Base-by-base conservation (phyloP, 2,888 invertebrate species). In the Lagria hirta region DNA sequence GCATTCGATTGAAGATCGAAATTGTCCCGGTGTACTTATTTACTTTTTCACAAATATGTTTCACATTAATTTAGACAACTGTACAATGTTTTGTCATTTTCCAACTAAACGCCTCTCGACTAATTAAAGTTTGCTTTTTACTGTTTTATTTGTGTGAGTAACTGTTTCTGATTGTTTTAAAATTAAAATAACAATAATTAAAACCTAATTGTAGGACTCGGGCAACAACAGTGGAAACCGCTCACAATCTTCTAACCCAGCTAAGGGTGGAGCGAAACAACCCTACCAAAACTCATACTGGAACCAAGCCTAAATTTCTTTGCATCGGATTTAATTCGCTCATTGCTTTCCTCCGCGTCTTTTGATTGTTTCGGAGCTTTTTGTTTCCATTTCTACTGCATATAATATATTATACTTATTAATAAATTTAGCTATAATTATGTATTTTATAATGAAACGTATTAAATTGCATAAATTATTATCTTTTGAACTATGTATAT, bases 251-350 rank as follows among this genome's bases (percentile, higher is more conserved):
- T 69, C 72, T 28, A 78, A 76, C 68, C 77, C 80, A 56, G 74
- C 79, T 36, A 76, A 80, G 59, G 62, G 71, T 17, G 73, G 73
- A 38, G 76, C 76, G 64, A 83, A 83, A 72, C 80, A 81, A 50
- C 69, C 73, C 51, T 83, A 82, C 73, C 76, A 78, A 62, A 75
- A 76, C 66, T 79, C 80, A 46, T 81, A 81, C 69, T 81, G 81
- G 81, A 75, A 80, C 64, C 78, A 79, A 64, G 79, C 81, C 72
- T 81, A 80, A 61, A 44, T 10, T 4, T 12, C 17, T 5, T 38
- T 17, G 23, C 51, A 48, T 42, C 47, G 37, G 35, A 51, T 30
- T 40, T 32, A 48, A 51, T 42, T 49, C 52, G 57, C 59, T 57
- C 61, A 57, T 54, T 51, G 51, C 57, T 55, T 59, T 55, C 54